Base-by-base conservation (phyloP, 2,113 vertebrate species). In the Ellobius talpinus region DNA sequence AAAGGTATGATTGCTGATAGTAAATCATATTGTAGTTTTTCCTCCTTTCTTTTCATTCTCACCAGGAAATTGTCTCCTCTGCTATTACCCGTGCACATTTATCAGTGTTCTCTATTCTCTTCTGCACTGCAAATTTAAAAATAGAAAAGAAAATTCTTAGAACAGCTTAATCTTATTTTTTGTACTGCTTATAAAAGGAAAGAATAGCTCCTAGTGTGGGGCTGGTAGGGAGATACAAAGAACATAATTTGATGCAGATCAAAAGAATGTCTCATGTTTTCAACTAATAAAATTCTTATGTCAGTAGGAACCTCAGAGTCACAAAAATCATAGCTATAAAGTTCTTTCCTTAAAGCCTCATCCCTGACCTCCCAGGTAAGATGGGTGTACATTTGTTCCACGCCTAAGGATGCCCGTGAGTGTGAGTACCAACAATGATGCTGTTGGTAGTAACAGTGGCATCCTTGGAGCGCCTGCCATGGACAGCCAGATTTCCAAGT, bases 151-250 rank as follows among this genome's bases (percentile, higher is more conserved):
- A 97, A 95, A 95, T 96, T 97, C 94, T 97, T 96, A 97, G 95
- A 98, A 96, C 95, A 97, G 96, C 97, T 97, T 97, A 97, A 97
- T 97, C 96, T 97, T 97, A 93, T 97, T 97, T 97, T 98, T 95
- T 96, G 95, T 96, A 85, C 92, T 87, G 93, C 91, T 96, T 96
- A 96, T 97, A 96, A 97, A 87, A 92, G 55, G 95, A 96, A 97
- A 97, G 65, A 98, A 97, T 88, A 89, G 9, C 95, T 97, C 97
- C 95, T 97, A 70, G 97, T 61, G 95, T 76, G 97, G 50, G 95
- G 7, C 63, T 95, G 96, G 92, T 90, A 66, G 93, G 96, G 89
- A 95, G 94, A 87, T 91, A 90, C 84, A 97, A 97, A 95, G 88
- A 1, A 61, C 93, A 90, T 91, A 87, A 93, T 97, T 93, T 97